These are phyloP conservation scores for Sterrhoptilus dennistouni DNA, from an alignment of 2,113 vertebrate species.

Conservation along the genomic window DNA sequence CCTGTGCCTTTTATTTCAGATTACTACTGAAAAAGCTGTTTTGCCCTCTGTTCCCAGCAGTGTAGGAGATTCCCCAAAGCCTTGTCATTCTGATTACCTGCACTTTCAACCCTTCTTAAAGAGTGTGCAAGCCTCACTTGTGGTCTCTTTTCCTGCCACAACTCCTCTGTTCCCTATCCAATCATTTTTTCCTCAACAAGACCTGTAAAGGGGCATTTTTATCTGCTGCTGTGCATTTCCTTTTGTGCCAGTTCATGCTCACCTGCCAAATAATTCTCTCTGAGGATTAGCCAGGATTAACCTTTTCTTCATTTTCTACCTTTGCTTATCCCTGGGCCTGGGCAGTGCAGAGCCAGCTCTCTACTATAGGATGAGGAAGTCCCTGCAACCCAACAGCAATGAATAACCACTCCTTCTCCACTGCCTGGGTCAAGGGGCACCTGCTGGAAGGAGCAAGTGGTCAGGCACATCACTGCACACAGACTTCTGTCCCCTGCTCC, in stretches of 20 bases:
- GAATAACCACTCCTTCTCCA: not conserved
- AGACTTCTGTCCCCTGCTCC: not conserved
- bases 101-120: not conserved
- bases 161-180: not conserved
- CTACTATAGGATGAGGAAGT: not conserved
- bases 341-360: not conserved
- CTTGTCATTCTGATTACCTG: slow-evolving; percentile 24
- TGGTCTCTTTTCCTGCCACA: not conserved
- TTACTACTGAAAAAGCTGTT: not conserved
- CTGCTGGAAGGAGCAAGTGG: not conserved
- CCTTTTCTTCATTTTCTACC: not conserved
- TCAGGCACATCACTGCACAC: not conserved
- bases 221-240: not conserved
- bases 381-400: not conserved
- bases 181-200: not conserved
- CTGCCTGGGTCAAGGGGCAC: not conserved
- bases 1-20: not conserved
- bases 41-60: not conserved
- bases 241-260: not conserved
- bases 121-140: not conserved
- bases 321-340: not conserved
- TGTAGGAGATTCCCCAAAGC: not conserved
- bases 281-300: slow-evolving; percentile 11
- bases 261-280: not conserved
- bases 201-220: not conserved